Conservation (phyloP, 2,113 vertebrate genomes). For the Rhineura floridana region DNA sequence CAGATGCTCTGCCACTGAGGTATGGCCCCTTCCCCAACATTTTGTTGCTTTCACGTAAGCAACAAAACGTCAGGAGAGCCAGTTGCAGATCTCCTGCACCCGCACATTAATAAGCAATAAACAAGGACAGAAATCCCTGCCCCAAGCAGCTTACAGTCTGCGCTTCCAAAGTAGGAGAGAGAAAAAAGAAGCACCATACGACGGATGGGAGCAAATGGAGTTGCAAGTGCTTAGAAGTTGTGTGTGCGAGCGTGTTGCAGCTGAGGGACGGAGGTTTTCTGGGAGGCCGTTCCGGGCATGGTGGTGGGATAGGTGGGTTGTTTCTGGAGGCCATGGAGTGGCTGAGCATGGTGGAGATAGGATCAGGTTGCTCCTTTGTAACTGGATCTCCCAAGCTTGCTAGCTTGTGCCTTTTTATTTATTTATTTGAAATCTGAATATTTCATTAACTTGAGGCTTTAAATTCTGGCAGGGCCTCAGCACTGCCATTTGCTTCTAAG, state of each 20-base stretch:
- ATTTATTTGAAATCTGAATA: neutral
- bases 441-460: neutral
- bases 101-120: too few relatives aligned
- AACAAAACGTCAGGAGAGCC: neutral
- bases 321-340: too few relatives aligned
- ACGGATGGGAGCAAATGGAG: neutral
- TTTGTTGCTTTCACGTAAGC: too few relatives aligned
- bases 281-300: neutral
- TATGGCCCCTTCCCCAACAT: too few relatives aligned
- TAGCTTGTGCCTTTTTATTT: neutral
- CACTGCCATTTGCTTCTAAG: neutral
- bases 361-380: neutral
- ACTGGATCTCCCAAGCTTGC: neutral
- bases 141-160: neutral
- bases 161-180: neutral
- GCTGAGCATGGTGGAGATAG: neutral
- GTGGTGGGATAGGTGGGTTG: neutral
- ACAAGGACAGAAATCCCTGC: neutral
- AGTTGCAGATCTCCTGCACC: neutral
- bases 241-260: neutral
- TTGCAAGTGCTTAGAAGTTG: neutral
- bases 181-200: neutral
- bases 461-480: neutral
- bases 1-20: too few relatives aligned
- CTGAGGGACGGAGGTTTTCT: neutral